Percentiles rank a stretch among this genome's conserved stretches.
phyloP scores from a whole-genome alignment of 1,140 invertebrate genomes.

The Neoseiulus cucumeris region DNA sequence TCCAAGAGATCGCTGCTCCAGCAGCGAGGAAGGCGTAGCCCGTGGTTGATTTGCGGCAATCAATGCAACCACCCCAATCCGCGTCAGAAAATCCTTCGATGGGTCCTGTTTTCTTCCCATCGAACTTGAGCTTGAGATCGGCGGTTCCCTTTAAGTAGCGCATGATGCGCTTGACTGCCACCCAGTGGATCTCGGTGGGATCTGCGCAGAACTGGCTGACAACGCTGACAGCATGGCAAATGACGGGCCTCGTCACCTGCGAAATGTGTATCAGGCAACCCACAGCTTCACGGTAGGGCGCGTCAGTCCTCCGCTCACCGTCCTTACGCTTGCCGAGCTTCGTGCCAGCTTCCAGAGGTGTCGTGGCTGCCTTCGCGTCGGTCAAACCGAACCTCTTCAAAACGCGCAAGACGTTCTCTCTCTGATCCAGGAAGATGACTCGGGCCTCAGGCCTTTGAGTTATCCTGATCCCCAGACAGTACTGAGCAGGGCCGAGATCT shows the following conservation, averaged over 20 bases:
- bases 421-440: slow-evolving; percentile 7
- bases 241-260: slow-evolving; percentile 29
- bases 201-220: slow-evolving; percentile 29
- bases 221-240: slow-evolving; percentile 27
- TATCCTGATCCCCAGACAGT: too few species aligned
- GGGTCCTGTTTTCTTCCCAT: neutral
- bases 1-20: slow-evolving; percentile 23
- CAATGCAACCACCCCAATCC: slow-evolving; percentile 25
- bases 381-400: slow-evolving; percentile 18
- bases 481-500: too few species aligned
- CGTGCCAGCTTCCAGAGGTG: neutral
- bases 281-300: slow-evolving; percentile 15
- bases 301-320: neutral
- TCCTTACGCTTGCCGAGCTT: too few species aligned
- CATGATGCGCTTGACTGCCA: slow-evolving; percentile 28
- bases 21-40: slow-evolving; percentile 23
- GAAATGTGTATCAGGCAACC: slow-evolving; percentile 27
- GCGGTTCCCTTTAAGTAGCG: slow-evolving; percentile 29
- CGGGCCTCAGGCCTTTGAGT: too few species aligned
- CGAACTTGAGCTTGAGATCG: slow-evolving; percentile 16
- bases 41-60: slow-evolving; percentile 24
- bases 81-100: slow-evolving; percentile 24
- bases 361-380: neutral
- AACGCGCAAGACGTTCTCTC: slow-evolving; percentile 4
- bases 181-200: slow-evolving; percentile 25